phyloP scores from a whole-genome alignment of 37 sponge, comb jelly and placozoan species.

The Agelas oroides region DNA sequence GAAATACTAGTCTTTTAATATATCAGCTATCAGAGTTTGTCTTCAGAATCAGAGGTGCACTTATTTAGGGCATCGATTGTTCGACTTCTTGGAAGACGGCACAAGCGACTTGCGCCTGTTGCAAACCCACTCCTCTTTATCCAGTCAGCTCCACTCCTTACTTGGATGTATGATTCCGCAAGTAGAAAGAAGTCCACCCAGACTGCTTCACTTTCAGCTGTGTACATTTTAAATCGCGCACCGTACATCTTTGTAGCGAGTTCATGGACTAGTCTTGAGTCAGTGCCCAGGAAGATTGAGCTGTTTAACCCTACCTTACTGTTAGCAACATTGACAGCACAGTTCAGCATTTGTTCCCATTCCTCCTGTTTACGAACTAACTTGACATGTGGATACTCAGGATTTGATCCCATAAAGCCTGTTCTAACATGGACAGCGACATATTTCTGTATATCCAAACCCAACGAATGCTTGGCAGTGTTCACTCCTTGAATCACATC shows the following conservation, averaged over 20 bases:
- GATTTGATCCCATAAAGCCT: conserved; percentile 36
- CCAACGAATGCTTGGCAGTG: not conserved
- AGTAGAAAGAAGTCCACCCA: no score
- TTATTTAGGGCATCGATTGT: no score
- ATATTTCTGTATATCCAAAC: conserved; percentile 13
- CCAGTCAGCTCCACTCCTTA: no score
- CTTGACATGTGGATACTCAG: not conserved
- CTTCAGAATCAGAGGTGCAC: no score
- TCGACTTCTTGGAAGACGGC: no score
- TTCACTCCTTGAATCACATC: not conserved
- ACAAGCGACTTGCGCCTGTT: no score
- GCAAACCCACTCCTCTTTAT: no score
- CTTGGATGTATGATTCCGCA: no score
- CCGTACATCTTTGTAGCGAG: conserved; percentile 26
- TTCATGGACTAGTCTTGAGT: conserved; percentile 29
- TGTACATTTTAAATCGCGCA: not conserved
- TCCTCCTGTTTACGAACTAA: not conserved
- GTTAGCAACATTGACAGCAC: conserved; percentile 32
- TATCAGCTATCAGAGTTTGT: no score
- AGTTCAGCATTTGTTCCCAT: conserved; percentile 18
- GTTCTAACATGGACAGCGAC: conserved; percentile 43
- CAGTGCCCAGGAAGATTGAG: conserved; percentile 33
- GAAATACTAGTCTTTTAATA: no score
- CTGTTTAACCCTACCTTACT: not conserved
- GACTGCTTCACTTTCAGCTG: no score